These are phyloP conservation scores for Leucoma salicis DNA, from an alignment of 2,888 invertebrate species.

Conservation along the genomic window DNA sequence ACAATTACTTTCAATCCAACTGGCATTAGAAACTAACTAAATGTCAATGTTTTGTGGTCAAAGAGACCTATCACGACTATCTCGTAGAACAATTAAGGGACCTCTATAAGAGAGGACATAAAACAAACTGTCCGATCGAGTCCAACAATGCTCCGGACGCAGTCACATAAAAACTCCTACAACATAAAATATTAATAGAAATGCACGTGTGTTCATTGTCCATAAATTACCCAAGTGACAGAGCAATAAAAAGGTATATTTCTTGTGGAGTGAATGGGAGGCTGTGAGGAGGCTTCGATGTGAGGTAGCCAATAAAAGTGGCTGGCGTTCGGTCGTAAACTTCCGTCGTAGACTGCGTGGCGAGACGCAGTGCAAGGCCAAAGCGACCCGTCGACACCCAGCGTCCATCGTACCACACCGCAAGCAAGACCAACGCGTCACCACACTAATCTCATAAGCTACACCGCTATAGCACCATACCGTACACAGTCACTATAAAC, in stretches of 20 bases:
- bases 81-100: conserved; percentile 61
- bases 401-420: conserved; percentile 18
- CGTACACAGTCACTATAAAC: not conserved
- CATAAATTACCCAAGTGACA: conserved; percentile 81
- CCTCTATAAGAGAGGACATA: conserved; percentile 54
- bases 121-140: conserved; percentile 62
- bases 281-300: conserved; percentile 74
- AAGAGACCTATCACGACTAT: conserved; percentile 51
- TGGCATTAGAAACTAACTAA: conserved; percentile 37
- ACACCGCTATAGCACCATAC: not conserved
- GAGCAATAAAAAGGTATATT: conserved; percentile 80
- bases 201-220: conserved; percentile 82
- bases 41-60: conserved; percentile 28
- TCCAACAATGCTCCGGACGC: conserved; percentile 61
- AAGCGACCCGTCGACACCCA: conserved; percentile 39
- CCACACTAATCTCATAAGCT: conserved; percentile 3
- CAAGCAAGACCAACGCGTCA: conserved; percentile 18
- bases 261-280: conserved; percentile 80
- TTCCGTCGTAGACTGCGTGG: conserved; percentile 79
- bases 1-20: conserved; percentile 36
- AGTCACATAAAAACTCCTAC: conserved; percentile 68
- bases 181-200: conserved; percentile 82
- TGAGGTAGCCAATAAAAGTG: conserved; percentile 81
- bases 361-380: conserved; percentile 61
- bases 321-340: conserved; percentile 75